A percentile compares a stretch with the other conserved stretches of the same genome.
phyloP scores from a whole-genome alignment of 2,113 vertebrate species.

The Monarcha castaneiventris region DNA sequence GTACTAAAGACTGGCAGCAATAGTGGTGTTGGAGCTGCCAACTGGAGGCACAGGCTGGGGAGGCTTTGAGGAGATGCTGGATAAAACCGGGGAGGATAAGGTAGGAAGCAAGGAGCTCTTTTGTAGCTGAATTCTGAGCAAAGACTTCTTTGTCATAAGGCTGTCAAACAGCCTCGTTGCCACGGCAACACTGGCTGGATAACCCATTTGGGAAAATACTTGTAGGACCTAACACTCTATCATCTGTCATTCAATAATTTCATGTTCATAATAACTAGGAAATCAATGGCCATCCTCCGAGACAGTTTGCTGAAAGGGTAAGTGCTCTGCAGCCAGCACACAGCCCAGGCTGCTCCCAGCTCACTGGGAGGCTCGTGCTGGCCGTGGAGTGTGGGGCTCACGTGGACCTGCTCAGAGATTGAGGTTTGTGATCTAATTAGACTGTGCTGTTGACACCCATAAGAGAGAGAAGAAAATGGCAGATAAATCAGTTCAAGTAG shows the following conservation, averaged over 20 bases:
- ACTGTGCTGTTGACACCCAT: conserved; percentile 23
- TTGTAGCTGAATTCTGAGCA: conserved; percentile 75
- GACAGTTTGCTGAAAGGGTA: conserved; percentile 72
- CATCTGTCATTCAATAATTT: conserved; percentile 91
- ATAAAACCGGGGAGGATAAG: neutral
- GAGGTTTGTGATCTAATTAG: conserved; percentile 45
- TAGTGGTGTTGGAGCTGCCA: conserved; percentile 9
- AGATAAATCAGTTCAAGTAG: conserved; percentile 33
- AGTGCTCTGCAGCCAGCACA: neutral
- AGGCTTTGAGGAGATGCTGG: neutral
- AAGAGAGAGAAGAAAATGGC: conserved; percentile 35
- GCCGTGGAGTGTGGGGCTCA: neutral
- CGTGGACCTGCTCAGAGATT: neutral
- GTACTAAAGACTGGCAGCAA: conserved; percentile 13
- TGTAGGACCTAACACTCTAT: conserved; percentile 84
- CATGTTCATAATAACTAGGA: conserved; percentile 89
- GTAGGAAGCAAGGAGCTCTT: conserved; percentile 68
- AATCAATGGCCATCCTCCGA: conserved; percentile 84
- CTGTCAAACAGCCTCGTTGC: conserved; percentile 83
- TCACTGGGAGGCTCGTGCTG: neutral
- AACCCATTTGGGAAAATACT: conserved; percentile 82
- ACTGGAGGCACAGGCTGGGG: neutral
- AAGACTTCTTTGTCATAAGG: conserved; percentile 80
- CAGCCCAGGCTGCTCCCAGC: conserved; percentile 27
- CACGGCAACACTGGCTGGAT: conserved; percentile 76